Evolutionary conservation across 2,888 invertebrate species (phyloP), one percentile per base, ranked within the genome.

Genomic region (Apoda limacodes): DNA sequence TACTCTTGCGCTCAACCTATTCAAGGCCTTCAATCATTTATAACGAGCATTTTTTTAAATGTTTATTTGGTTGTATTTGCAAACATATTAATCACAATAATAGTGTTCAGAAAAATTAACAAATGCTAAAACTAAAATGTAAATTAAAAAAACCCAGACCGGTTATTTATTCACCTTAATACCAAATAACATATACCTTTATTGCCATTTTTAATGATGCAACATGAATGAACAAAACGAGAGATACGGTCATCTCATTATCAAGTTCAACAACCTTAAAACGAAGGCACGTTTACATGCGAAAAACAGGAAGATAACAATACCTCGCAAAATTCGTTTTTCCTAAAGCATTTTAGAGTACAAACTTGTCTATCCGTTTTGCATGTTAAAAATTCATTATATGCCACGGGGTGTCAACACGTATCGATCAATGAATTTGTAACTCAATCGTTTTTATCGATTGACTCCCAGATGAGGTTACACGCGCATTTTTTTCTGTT

Each of bases 251-350:
- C 59, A 68, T 68, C 66, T 67, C 67, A 72, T 72, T 75, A 78
- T 76, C 75, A 78, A 76, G 80, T 80, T 80, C 78, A 78, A 78
- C 70, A 80, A 78, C 78, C 80, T 52, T 71, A 48, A 59, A 60
- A 50, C 54, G 62, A 52, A 67, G 78, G 58, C 78, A 76, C 80
- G 80, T 80, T 7, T 7, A 78, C 76, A 78, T 76, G 78, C 76
- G 5, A 75, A 78, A 78, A 72, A 51, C 56, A 55, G 48, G 49
- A 52, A 55, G 50, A 51, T 55, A 44, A 32, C 38, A 34, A 41
- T 42, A 48, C 58, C 46, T 61, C 58, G 75, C 74, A 60, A 76
- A 74, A 66, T 55, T 57, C 47, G 7, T 17, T 60, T 55, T 65
- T 60, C 62, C 68, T 57, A 41, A 32, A 46, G 46, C 48, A 57